phyloP scores from a whole-genome alignment of 2,888 invertebrate species.

The Eledona agricola region DNA sequence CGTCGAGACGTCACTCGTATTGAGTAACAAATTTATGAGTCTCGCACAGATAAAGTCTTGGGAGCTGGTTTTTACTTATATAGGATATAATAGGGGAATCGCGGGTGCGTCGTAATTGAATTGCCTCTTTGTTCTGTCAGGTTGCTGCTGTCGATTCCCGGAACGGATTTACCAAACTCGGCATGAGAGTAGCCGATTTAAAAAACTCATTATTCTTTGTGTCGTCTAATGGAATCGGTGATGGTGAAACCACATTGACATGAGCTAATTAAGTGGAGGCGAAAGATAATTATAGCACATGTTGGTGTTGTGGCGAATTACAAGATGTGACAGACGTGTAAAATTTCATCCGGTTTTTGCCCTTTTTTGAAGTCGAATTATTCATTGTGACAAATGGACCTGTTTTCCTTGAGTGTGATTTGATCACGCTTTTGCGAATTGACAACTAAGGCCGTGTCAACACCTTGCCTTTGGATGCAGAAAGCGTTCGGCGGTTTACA shows the following conservation, averaged over 20 bases:
- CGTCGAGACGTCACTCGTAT: conserved; percentile 4
- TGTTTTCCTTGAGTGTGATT: conserved; percentile 31
- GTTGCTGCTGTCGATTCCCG: no score
- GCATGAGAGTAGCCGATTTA: no score
- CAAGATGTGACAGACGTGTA: conserved; percentile 11
- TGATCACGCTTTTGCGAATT: conserved; percentile 13
- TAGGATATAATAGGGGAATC: conserved; percentile 3
- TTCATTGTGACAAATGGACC: conserved; percentile 12
- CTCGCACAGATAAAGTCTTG: no score
- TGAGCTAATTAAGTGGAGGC: conserved; percentile 10
- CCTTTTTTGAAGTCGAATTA: conserved; percentile 5
- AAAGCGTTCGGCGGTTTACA: background rate
- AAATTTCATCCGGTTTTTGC: conserved; percentile 10
- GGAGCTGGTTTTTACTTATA: conserved; percentile 7
- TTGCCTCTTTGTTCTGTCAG: conserved; percentile 19
- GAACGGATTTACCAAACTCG: no score
- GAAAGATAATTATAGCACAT: conserved; percentile 15
- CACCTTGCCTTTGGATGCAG: no score
- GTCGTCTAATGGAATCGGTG: conserved; percentile 12
- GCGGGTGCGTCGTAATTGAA: conserved; percentile 16
- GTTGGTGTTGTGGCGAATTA: conserved; percentile 8
- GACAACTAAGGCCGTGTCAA: conserved; percentile 24
- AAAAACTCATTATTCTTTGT: conserved; percentile 22
- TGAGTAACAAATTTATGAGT: no score
- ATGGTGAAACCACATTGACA: conserved; percentile 9